Base-by-base conservation (phyloP, 2,113 vertebrate species). In the Phalacrocorax aristotelis region DNA sequence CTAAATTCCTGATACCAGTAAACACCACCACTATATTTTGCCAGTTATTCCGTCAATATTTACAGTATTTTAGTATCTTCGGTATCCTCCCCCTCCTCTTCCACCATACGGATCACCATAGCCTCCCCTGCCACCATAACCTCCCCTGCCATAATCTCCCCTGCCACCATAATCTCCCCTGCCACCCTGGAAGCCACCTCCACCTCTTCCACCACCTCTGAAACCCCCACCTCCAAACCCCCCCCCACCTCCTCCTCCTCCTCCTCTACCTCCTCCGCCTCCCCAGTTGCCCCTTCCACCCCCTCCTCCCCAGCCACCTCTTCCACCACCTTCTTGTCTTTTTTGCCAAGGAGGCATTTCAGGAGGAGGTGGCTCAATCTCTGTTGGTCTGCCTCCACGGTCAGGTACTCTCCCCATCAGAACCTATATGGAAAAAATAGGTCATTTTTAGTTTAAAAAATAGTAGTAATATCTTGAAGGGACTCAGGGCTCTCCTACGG, bases 261-360 rank as follows among this genome's bases (percentile, higher is more conserved):
- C 95, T 9, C 97, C 77, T 4, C 98, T 90, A 1, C 97, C 76
- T 1, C 97, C 92, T 6, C 98, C 71, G 1, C 98, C 94, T 0
- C 98, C 95, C 20, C 98, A 95, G 17, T 97, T 83, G 4, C 97
- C 98, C 81, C 17, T 96, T 88, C 98, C 96, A 23, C 98, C 97
- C 4, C 98, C 94, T 8, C 98, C 95, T n/a, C 98, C 97, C 58
- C 98, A 95, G 14, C 98, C 97, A 40, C 98, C 98, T 96, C 98
- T 96, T 87, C 98, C 98, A 29, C 98, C 98, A 51, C 98, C 98
- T 27, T 99, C 99, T 92, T 99, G 98, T 98, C 99, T 98, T 97
- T 99, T 99, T 83, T 99, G 98, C 99, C 99, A 99, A 8, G 98
- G 98, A 4, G 99, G 99, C 99, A 99, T 99, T 96, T 99, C 99